Conservation (phyloP, 2,888 invertebrate species). For the Teinopalpus imperialis region DNA sequence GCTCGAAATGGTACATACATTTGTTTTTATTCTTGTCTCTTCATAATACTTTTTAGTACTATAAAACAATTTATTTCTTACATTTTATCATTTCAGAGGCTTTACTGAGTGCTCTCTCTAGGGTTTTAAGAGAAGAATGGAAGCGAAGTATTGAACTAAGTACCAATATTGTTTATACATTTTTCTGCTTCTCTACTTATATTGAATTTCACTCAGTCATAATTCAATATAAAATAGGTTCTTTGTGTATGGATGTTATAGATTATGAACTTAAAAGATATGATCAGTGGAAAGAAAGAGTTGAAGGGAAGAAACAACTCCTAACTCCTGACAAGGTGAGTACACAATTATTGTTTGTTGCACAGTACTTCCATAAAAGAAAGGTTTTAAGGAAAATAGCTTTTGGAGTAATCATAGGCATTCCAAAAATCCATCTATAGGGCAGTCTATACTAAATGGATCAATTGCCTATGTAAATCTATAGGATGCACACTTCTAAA, state of each 20-base stretch:
- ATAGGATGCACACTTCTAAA: too few relatives aligned
- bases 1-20: constrained; percentile 91
- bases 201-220: constrained; percentile 97
- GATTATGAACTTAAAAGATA: constrained; percentile 97
- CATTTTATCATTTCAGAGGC: constrained; percentile 93
- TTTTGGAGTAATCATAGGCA: too few relatives aligned
- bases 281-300: constrained; percentile 92
- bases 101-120: constrained; percentile 95
- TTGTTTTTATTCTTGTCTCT: too few relatives aligned
- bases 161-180: constrained; percentile 97
- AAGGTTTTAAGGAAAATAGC: too few relatives aligned
- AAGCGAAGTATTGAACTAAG: constrained; percentile 97
- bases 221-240: constrained; percentile 98
- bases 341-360: too few relatives aligned
- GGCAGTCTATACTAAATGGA: too few relatives aligned
- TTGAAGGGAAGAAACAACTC: constrained; percentile 72
- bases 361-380: too few relatives aligned
- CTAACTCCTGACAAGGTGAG: constrained; percentile 72
- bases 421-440: too few relatives aligned
- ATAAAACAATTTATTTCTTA: too few relatives aligned
- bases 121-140: constrained; percentile 98
- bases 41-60: too few relatives aligned
- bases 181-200: constrained; percentile 98
- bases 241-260: constrained; percentile 97
- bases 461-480: too few relatives aligned